Evolutionary conservation across 1,140 invertebrate species (phyloP).

Genomic region (Bombus affinis): DNA sequence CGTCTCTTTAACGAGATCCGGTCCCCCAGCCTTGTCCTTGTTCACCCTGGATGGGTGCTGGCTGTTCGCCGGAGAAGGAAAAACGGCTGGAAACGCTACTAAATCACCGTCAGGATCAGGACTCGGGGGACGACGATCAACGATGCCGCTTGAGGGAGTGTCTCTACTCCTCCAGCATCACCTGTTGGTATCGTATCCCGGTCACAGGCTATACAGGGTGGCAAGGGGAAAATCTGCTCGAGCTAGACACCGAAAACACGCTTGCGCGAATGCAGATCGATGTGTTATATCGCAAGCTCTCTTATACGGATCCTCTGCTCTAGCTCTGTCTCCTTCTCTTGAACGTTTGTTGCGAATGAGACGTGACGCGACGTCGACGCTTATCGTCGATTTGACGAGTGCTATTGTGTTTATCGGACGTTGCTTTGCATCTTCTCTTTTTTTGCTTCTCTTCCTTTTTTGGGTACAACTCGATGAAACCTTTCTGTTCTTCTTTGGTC

Average conservation of each 20-base stretch:
- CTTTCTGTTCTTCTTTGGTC: too few relatives aligned
- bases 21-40: background rate
- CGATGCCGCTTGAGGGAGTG: conserved; percentile 72
- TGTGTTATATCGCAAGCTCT: conserved; percentile 72
- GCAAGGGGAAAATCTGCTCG: conserved; percentile 50
- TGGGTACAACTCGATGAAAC: background rate
- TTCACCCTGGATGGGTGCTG: background rate
- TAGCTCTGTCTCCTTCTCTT: background rate
- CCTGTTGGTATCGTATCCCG: conserved; percentile 76
- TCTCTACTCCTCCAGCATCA: conserved; percentile 74
- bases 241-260: conserved; percentile 53
- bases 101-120: conserved; percentile 57
- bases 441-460: background rate
- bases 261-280: conserved; percentile 73
- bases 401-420: conserved; percentile 24
- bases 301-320: conserved; percentile 29
- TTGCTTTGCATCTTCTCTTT: background rate
- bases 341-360: conserved; percentile 1
- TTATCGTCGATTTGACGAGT: conserved; percentile 54
- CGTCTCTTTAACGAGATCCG: background rate
- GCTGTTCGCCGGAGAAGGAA: background rate
- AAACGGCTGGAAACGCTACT: conserved; percentile 34
- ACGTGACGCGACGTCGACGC: conserved; percentile 10
- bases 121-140: conserved; percentile 58
- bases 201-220: conserved; percentile 65